Evolutionary conservation across 2,797 vertebrate genomes (phyloP).

Genomic region (Clarias platycephalus): DNA sequence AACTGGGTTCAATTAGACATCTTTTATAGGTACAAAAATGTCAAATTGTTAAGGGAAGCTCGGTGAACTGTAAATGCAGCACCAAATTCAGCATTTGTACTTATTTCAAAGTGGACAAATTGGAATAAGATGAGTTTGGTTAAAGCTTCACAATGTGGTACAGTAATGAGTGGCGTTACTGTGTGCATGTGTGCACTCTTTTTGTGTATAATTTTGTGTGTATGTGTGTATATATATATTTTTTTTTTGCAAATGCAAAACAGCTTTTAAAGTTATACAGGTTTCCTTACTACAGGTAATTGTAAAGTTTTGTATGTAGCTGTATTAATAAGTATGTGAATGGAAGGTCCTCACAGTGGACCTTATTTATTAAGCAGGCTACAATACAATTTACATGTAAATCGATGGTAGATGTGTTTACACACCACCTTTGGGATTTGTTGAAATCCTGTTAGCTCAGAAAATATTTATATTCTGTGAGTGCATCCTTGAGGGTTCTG

Average conservation of each 20-base stretch:
- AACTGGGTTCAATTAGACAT: constrained; percentile 10
- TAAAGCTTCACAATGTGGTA: neutral
- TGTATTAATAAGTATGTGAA: neutral
- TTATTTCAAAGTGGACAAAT: constrained; percentile 20
- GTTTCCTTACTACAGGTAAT: neutral
- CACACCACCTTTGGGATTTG: neutral
- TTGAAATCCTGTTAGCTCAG: neutral
- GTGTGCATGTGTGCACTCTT: constrained; percentile 4
- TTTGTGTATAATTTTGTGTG: too few relatives aligned
- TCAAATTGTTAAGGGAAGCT: neutral
- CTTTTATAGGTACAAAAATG: neutral
- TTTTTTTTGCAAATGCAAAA: too few relatives aligned
- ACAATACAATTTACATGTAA: neutral
- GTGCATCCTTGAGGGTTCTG: neutral
- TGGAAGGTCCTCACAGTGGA: neutral
- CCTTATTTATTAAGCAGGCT: neutral
- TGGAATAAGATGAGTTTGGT: neutral
- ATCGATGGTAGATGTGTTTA: neutral
- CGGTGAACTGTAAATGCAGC: constrained; percentile 1
- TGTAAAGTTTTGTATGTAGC: neutral
- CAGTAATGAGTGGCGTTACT: neutral
- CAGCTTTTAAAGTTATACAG: neutral
- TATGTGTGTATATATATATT: too few relatives aligned
- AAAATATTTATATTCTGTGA: neutral
- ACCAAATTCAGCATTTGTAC: neutral